Percentiles rank a stretch among this genome's conserved stretches.
These are phyloP conservation scores for Scomber japonicus DNA, from an alignment of 2,113 vertebrate species.

Conservation along the genomic window DNA sequence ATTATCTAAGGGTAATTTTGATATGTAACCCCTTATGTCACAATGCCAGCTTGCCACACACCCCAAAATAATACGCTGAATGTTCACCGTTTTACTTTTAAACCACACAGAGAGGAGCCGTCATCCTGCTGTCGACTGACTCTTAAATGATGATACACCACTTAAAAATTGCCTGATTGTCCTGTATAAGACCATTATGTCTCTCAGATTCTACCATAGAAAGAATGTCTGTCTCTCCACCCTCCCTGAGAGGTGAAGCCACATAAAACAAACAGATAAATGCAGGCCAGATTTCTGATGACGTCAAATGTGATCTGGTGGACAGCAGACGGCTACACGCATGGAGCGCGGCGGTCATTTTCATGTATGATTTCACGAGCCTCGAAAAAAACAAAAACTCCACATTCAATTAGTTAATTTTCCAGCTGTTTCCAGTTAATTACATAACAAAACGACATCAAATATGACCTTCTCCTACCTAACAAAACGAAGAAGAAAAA, in stretches of 20 bases:
- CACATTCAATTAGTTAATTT: neutral
- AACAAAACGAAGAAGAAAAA: no score
- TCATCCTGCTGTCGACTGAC: neutral
- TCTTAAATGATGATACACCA: conserved; percentile 9
- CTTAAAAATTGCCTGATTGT: neutral
- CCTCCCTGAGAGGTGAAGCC: conserved; percentile 5
- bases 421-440: neutral
- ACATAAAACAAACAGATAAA: conserved; percentile 28
- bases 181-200: neutral
- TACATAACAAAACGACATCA: neutral
- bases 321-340: neutral
- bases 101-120: conserved; percentile 12
- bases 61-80: neutral
- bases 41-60: neutral
- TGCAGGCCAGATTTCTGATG: conserved; percentile 30
- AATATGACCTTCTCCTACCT: neutral
- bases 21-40: neutral
- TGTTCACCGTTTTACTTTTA: neutral
- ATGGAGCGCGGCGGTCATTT: neutral
- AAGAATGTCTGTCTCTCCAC: neutral
- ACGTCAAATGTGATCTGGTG: conserved; percentile 24
- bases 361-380: neutral
- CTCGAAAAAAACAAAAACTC: neutral
- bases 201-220: neutral
- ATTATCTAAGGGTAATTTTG: neutral